Base-by-base conservation (phyloP, 2,797 vertebrate genomes). In the Megalops cyprinoides region DNA sequence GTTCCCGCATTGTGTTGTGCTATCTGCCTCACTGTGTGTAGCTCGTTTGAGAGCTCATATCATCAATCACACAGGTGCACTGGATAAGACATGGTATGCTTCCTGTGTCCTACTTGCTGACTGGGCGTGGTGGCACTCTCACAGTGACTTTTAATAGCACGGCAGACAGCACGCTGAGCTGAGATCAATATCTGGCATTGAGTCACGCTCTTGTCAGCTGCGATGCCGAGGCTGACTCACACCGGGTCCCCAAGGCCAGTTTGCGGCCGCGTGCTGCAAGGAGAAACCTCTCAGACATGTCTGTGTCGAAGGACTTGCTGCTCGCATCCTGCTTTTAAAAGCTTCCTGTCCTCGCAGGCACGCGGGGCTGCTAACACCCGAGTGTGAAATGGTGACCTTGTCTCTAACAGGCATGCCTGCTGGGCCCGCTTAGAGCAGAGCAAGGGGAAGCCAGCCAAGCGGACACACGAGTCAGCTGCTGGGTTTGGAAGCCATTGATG, bases 171-270 rank as follows among this genome's bases (percentile, higher is more conserved):
- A 0, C 23, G 28, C 53, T 37, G 37, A n/a, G 31, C 31, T 34
- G n/a, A 1, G 20, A 79, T 77, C 44, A 39, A 62, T 76, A 76
- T 48, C 76, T 76, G 60, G 42, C 49, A 44, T 76, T 28, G 23
- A 14, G 71, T 76, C 58, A 25, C 39, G 23, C n/a, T 51, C 49
- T 28, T 81, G 71, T 78, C 34, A 31, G 49, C 55, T 37, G 60
- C 8, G 10, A n/a, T 8, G 28, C 25, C 18, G 55, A 74, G 3
- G 28, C 37, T 31, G n/a, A 39, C 28, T 31, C 58, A 53, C n/a
- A 15, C 15, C 4, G 44, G 76, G n/a, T 76, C 74, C 78, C 58
- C 9, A 25, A 48, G 39, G n/a, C 25, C 23, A 37, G 15, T 28
- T 3, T 39, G 23, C 8, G 15, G 37, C 49, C 46, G 5, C 44